phyloP scores from a whole-genome alignment of 2,113 vertebrate genomes.

The Anser cygnoides region DNA sequence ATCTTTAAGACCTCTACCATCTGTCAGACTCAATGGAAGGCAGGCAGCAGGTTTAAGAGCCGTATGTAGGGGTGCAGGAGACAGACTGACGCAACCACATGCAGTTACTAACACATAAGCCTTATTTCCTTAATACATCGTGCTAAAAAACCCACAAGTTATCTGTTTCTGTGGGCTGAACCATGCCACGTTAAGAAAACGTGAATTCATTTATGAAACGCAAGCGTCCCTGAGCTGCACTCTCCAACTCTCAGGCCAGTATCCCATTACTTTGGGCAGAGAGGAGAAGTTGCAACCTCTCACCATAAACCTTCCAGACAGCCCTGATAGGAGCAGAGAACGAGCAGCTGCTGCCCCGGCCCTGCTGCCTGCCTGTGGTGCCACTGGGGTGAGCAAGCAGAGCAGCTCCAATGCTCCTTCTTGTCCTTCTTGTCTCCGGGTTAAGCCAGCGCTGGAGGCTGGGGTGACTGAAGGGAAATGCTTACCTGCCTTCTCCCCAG shows the following conservation, averaged over 20 bases:
- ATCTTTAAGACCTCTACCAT: not conserved
- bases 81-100: not conserved
- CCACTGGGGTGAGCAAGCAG: not conserved
- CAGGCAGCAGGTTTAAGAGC: not conserved
- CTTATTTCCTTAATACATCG: not conserved
- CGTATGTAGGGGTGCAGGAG: not conserved
- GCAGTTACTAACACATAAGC: not conserved
- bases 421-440: not conserved
- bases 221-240: not conserved
- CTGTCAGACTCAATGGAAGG: not conserved
- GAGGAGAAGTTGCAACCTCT: not conserved
- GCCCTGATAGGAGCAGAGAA: not conserved
- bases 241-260: not conserved
- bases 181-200: not conserved
- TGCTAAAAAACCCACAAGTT: not conserved
- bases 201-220: not conserved
- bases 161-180: not conserved
- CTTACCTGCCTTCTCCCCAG: not conserved
- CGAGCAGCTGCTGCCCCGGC: fast-evolving
- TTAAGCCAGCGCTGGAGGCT: not conserved
- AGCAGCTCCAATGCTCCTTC: not conserved
- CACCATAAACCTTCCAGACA: not conserved
- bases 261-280: not conserved
- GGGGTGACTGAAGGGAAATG: not conserved
- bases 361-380: not conserved